phyloP scores from a whole-genome alignment of 2,888 invertebrate genomes.

The Pristionchus japonicus region DNA sequence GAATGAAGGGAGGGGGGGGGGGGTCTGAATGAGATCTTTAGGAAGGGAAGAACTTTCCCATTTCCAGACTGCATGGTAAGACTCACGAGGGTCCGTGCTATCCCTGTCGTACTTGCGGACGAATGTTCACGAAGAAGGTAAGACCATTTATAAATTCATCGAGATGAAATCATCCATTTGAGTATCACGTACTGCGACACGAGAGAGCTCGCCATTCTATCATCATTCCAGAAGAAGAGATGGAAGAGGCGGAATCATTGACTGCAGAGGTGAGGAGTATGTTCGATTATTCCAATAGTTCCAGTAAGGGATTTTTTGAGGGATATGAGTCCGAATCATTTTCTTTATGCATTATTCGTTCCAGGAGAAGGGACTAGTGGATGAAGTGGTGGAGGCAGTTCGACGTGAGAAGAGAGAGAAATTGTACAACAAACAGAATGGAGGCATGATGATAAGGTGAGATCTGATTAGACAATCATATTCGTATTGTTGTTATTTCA shows the following conservation, averaged over 20 bases:
- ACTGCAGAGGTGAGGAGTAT: background rate
- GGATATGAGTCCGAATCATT: too few relatives aligned
- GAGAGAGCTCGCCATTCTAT: background rate
- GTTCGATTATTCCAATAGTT: too few relatives aligned
- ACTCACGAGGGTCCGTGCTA: slow-evolving; percentile 55
- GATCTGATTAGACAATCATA: too few relatives aligned
- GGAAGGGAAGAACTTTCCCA: too few relatives aligned
- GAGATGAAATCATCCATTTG: background rate
- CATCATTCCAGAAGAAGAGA: background rate
- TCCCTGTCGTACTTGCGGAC: slow-evolving; percentile 44
- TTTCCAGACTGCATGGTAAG: slow-evolving; percentile 59
- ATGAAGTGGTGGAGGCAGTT: slow-evolving; percentile 22
- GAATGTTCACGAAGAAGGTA: slow-evolving; percentile 48
- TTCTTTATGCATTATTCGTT: background rate
- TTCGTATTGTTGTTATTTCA: too few relatives aligned
- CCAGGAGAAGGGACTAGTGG: slow-evolving; percentile 6
- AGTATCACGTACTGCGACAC: slow-evolving; percentile 5
- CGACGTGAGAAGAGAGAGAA: background rate
- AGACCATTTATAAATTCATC: background rate
- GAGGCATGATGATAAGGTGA: background rate
- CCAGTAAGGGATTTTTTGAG: too few relatives aligned
- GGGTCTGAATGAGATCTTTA: too few relatives aligned
- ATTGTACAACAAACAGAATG: background rate
- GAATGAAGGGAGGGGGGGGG: too few relatives aligned
- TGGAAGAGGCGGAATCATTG: background rate